phyloP scores from a whole-genome alignment of 2,113 vertebrate species.

The Chloropsis cyanopogon region DNA sequence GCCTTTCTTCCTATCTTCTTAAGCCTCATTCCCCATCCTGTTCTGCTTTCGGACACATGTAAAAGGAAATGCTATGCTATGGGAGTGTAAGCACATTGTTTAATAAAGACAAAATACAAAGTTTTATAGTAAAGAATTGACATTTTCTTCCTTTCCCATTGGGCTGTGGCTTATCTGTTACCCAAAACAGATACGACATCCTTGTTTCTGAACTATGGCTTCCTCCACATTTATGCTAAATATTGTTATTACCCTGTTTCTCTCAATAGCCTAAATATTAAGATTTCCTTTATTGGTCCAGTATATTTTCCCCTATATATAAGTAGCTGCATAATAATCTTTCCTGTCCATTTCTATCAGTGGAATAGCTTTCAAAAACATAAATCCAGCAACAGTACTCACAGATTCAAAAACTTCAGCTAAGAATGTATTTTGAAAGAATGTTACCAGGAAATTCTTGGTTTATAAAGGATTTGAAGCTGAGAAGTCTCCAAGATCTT shows the following conservation, averaged over 20 bases:
- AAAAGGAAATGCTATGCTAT: neutral
- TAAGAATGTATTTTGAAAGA: neutral
- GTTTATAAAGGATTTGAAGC: neutral
- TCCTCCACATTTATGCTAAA: neutral
- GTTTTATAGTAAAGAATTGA: neutral
- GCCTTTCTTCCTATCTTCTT: neutral
- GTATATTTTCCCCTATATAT: neutral
- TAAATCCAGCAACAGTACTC: neutral
- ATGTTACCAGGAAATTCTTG: neutral
- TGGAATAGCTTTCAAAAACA: neutral
- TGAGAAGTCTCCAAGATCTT: neutral
- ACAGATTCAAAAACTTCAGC: neutral
- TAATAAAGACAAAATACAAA: neutral
- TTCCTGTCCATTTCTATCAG: neutral
- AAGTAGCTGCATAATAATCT: neutral
- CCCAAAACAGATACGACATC: neutral
- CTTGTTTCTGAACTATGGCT: neutral
- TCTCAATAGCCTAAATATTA: neutral
- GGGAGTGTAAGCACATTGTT: neutral
- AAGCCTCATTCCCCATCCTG: neutral
- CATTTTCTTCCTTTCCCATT: neutral
- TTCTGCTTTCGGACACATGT: neutral
- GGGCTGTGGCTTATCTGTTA: neutral
- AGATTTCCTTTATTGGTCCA: neutral
- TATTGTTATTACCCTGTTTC: neutral